Evolutionary conservation across 2,797 vertebrate genomes (phyloP).

Genomic region (Coranthus polyacanthus): DNA sequence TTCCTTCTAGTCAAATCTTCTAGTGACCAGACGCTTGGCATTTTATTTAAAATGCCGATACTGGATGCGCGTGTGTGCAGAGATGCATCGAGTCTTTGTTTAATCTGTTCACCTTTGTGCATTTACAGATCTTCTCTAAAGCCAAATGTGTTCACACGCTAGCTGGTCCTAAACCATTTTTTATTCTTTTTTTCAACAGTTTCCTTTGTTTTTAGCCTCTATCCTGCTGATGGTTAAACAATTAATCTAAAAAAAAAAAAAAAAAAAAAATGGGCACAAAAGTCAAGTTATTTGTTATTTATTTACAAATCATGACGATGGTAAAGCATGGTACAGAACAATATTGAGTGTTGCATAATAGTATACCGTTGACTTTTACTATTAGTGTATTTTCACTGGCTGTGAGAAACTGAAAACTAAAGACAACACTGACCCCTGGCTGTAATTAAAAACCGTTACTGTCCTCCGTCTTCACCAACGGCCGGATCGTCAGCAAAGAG

Average conservation of each 20-base stretch:
- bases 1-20: too few species aligned
- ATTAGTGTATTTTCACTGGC: neutral
- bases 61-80: too few species aligned
- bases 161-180: too few species aligned
- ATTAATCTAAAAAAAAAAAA: neutral
- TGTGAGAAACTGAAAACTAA: neutral
- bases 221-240: neutral
- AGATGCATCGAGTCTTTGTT: too few species aligned
- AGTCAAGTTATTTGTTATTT: constrained; percentile 11
- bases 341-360: neutral
- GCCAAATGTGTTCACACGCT: too few species aligned
- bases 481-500: neutral
- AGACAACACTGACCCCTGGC: constrained; percentile 49
- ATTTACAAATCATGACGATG: constrained; percentile 11
- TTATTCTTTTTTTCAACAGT: too few species aligned
- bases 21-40: too few species aligned
- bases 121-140: too few species aligned
- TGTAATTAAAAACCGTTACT: constrained; percentile 9
- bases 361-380: neutral
- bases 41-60: too few species aligned
- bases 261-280: neutral
- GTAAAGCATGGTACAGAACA: neutral
- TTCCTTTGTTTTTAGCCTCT: neutral
- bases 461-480: too few species aligned
- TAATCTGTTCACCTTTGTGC: too few species aligned